These are phyloP conservation scores for Zoanthus sociatus DNA, from an alignment of 92 coral and sea anemone species.

Conservation along the genomic window DNA sequence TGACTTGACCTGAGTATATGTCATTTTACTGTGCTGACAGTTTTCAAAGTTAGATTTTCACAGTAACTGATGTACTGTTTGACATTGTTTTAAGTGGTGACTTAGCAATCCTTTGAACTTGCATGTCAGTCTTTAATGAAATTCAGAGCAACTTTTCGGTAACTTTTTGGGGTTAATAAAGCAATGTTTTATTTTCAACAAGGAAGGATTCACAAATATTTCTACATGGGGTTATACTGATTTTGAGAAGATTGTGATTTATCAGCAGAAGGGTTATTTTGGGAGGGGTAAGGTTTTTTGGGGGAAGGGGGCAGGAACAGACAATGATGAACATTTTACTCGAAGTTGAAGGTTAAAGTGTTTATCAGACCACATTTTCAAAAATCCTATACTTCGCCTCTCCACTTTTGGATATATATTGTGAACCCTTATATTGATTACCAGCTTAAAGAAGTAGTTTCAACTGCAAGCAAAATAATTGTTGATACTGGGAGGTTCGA, in stretches of 20 bases:
- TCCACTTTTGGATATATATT: slow-evolving; percentile 10
- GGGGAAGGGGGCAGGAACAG: slow-evolving; percentile 11
- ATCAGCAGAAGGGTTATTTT: slow-evolving; percentile 25
- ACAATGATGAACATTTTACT: slow-evolving; percentile 15
- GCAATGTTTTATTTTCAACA: slow-evolving; percentile 9
- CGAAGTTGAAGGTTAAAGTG: slow-evolving; percentile 14
- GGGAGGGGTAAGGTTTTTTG: slow-evolving; percentile 19
- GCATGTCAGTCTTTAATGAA: slow-evolving; percentile 19
- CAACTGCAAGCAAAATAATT: slow-evolving; percentile 18
- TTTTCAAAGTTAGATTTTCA: slow-evolving; percentile 12
- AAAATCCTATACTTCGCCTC: slow-evolving; percentile 11
- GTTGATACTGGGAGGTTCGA: slow-evolving; percentile 41
- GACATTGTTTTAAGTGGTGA: slow-evolving; percentile 11
- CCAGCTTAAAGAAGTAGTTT: slow-evolving; percentile 5
- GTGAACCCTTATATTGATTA: slow-evolving; percentile 16
- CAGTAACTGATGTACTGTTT: neutral
- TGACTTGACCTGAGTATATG: slow-evolving; percentile 5
- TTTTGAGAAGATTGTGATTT: slow-evolving; percentile 18
- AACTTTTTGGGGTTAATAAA: slow-evolving; percentile 1
- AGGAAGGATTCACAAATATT: slow-evolving; percentile 7
- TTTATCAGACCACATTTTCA: slow-evolving; percentile 13
- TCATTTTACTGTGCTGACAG: slow-evolving; percentile 16
- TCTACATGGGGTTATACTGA: slow-evolving; percentile 15
- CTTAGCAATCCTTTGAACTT: slow-evolving; percentile 9
- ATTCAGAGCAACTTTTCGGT: slow-evolving; percentile 1